phyloP scores from a whole-genome alignment of 1,140 invertebrate genomes.

The Drosophila nigrodunni region DNA sequence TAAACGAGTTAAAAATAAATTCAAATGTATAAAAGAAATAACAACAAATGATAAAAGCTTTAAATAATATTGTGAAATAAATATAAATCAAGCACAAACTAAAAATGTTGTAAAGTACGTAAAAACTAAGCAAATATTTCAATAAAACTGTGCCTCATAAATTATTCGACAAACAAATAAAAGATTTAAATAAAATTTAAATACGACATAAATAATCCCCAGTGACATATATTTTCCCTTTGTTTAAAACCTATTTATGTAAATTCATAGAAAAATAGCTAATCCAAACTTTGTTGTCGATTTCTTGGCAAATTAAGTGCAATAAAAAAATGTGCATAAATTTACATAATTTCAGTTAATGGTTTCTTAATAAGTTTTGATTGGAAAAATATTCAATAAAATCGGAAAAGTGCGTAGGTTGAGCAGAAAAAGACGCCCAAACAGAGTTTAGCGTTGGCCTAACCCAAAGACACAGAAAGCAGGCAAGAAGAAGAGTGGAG shows the following conservation, averaged over 20 bases:
- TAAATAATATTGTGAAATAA: conserved; percentile 67
- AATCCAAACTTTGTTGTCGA: conserved; percentile 9
- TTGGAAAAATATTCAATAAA: conserved; percentile 41
- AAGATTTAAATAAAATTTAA: conserved; percentile 7
- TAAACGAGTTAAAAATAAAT: conserved; percentile 31
- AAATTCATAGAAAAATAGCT: conserved; percentile 32
- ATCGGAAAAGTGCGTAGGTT: conserved; percentile 63
- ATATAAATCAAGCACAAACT: conserved; percentile 8
- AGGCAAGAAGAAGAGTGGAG: too few species aligned
- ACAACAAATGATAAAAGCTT: conserved; percentile 34
- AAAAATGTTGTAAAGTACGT: conserved; percentile 58
- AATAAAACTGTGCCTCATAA: conserved; percentile 34
- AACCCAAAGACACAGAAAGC: conserved; percentile 49
- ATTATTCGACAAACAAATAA: conserved; percentile 29
- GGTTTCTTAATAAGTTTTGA: conserved; percentile 6
- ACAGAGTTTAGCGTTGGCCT: conserved; percentile 22
- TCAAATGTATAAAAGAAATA: conserved; percentile 12
- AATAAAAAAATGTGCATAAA: conserved; percentile 40
- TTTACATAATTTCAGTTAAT: conserved; percentile 41
- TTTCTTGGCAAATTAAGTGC: conserved; percentile 16
- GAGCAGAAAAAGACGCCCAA: conserved; percentile 46
- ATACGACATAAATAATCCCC: neutral
- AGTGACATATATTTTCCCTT: conserved; percentile 20
- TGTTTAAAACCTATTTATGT: conserved; percentile 18
- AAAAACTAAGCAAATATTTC: conserved; percentile 37